Percentiles rank a stretch among this genome's conserved stretches.
Conservation (phyloP, 2,797 vertebrate genomes). For the Spondyliosoma cantharus region DNA sequence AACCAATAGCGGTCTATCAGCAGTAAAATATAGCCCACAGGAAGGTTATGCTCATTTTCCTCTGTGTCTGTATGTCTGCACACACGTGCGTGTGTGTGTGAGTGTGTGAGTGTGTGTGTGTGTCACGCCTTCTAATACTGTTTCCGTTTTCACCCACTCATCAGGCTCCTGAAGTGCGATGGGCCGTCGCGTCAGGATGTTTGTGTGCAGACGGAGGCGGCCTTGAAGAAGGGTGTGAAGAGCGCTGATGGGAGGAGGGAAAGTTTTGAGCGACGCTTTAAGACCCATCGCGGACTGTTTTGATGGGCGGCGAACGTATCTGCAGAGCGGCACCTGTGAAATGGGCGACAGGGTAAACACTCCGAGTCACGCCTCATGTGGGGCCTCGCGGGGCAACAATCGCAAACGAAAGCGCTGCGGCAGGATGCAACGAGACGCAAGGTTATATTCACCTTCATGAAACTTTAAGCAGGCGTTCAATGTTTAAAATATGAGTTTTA, state of each 20-base stretch:
- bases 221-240: constrained; percentile 16
- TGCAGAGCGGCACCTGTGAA: constrained; percentile 48
- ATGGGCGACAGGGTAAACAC: constrained; percentile 38
- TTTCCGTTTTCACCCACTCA: constrained; percentile 13
- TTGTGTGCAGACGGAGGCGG: constrained; percentile 30
- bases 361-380: constrained; percentile 30
- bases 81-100: constrained; percentile 8
- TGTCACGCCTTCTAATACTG: not conserved
- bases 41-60: constrained; percentile 62
- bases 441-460: constrained; percentile 74
- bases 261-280: constrained; percentile 51
- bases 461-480: constrained; percentile 72
- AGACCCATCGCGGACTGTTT: constrained; percentile 43
- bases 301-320: constrained; percentile 18
- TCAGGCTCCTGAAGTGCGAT: constrained; percentile 47
- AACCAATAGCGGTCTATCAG: constrained; percentile 66
- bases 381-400: constrained; percentile 42
- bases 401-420: constrained; percentile 48
- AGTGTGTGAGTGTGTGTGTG: constrained; percentile 26
- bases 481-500: constrained; percentile 74
- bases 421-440: constrained; percentile 48
- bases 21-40: constrained; percentile 65
- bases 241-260: constrained; percentile 26
- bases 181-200: constrained; percentile 43
- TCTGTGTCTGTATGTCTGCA: constrained; percentile 27